A percentile compares a stretch with the other conserved stretches of the same genome.
Conservation (phyloP, 2,113 vertebrate species). For the Hymenochirus boettgeri region DNA sequence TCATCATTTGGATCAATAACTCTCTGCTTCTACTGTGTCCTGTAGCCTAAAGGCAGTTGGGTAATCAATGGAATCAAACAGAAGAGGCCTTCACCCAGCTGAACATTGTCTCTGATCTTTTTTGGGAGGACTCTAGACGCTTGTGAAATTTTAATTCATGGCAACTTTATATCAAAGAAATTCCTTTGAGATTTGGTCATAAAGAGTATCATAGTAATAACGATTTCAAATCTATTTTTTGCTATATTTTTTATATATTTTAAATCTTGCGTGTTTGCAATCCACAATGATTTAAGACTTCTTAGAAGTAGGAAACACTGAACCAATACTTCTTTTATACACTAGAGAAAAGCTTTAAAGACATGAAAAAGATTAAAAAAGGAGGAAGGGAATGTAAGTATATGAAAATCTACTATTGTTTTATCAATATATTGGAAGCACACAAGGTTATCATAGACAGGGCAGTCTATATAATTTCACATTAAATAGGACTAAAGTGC, state of each 20-base stretch:
- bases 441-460: too few species aligned
- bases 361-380: not conserved
- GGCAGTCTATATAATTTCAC: too few species aligned
- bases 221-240: conserved; percentile 63
- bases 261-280: conserved; percentile 30
- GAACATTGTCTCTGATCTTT: conserved; percentile 72
- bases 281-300: conserved; percentile 25
- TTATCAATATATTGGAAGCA: too few species aligned
- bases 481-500: too few species aligned
- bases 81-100: conserved; percentile 58
- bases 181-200: conserved; percentile 71
- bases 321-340: conserved; percentile 24
- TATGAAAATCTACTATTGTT: too few species aligned
- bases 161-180: conserved; percentile 84
- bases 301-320: conserved; percentile 28
- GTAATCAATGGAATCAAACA: conserved; percentile 76
- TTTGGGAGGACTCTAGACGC: conserved; percentile 64
- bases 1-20: conserved; percentile 75
- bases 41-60: conserved; percentile 66
- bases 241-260: conserved; percentile 42
- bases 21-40: conserved; percentile 58
- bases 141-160: conserved; percentile 77
- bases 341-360: conserved; percentile 1
- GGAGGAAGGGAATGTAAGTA: not conserved
- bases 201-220: conserved; percentile 58